These are phyloP conservation scores for Plodia interpunctella DNA, from an alignment of 1,140 invertebrate species.

Conservation along the genomic window DNA sequence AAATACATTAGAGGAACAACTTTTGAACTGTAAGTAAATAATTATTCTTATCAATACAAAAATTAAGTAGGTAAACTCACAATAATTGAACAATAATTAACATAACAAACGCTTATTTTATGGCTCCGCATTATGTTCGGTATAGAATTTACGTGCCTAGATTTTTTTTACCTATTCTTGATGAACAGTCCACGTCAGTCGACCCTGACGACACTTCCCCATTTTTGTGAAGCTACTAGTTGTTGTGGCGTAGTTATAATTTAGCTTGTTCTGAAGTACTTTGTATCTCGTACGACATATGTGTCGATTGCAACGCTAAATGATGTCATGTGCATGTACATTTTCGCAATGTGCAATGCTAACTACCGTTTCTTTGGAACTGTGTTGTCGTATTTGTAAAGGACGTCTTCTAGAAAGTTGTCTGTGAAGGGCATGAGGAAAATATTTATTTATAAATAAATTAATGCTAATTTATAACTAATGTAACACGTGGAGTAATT, in stretches of 20 bases:
- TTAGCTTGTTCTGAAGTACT: neutral
- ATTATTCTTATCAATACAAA: too few species aligned
- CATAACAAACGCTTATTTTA: neutral
- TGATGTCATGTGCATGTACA: neutral
- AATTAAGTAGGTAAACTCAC: neutral
- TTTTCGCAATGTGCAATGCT: neutral
- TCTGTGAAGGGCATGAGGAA: neutral
- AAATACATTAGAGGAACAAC: too few species aligned
- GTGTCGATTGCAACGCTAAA: neutral
- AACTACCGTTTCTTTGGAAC: neutral
- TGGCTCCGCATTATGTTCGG: slow-evolving; percentile 10
- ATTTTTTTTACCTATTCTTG: slow-evolving; percentile 25
- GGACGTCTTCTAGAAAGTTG: neutral
- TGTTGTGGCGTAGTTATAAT: slow-evolving; percentile 13
- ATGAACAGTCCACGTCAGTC: slow-evolving; percentile 26
- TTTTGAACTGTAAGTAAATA: too few species aligned
- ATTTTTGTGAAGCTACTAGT: slow-evolving; percentile 22
- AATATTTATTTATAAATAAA: too few species aligned
- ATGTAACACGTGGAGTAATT: too few species aligned
- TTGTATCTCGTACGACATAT: neutral
- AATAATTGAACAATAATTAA: neutral
- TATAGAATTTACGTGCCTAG: slow-evolving; percentile 23
- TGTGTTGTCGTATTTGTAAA: neutral
- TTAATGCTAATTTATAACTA: too few species aligned
- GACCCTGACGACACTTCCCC: slow-evolving; percentile 27